phyloP scores from a whole-genome alignment of 2,888 invertebrate genomes.

The Pocota personata region DNA sequence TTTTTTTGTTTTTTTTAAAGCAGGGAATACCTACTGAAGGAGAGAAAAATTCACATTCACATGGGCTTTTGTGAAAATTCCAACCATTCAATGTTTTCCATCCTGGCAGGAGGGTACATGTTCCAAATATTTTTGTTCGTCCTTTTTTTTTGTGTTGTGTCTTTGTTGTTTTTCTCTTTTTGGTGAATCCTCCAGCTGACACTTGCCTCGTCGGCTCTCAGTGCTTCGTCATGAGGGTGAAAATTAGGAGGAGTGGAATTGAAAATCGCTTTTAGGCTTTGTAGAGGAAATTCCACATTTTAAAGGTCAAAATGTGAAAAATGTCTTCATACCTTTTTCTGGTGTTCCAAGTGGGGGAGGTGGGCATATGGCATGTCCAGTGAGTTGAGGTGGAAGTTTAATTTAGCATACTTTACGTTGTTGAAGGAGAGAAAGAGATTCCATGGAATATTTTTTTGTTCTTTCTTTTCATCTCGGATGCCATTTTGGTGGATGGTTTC shows the following conservation, averaged over 20 bases:
- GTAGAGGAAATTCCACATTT: constrained; percentile 57
- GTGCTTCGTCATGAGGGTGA: not conserved
- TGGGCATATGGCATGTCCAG: constrained; percentile 18
- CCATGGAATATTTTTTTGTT: constrained; percentile 14
- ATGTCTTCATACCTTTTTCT: constrained; percentile 66
- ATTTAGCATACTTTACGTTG: constrained; percentile 64
- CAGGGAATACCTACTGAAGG: no score
- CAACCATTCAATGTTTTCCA: constrained; percentile 46
- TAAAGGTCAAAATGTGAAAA: constrained; percentile 73
- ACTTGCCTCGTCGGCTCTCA: constrained; percentile 39
- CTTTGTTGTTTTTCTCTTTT: constrained; percentile 2
- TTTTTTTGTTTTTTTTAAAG: no score
- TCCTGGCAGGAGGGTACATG: constrained; percentile 30
- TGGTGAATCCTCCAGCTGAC: constrained; percentile 39
- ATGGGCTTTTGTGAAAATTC: constrained; percentile 68
- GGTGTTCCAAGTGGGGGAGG: not conserved
- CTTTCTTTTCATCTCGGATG: not conserved
- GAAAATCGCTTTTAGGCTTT: constrained; percentile 51
- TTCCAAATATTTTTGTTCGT: constrained; percentile 62
- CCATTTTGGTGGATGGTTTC: not conserved
- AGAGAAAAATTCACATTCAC: constrained; percentile 45
- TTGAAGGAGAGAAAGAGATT: constrained; percentile 41
- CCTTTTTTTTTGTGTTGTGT: constrained; percentile 11
- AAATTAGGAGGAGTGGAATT: constrained; percentile 15
- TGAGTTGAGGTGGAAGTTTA: constrained; percentile 66